Base-by-base conservation (phyloP, 2,113 vertebrate species). In the Protobothrops mucrosquamatus region DNA sequence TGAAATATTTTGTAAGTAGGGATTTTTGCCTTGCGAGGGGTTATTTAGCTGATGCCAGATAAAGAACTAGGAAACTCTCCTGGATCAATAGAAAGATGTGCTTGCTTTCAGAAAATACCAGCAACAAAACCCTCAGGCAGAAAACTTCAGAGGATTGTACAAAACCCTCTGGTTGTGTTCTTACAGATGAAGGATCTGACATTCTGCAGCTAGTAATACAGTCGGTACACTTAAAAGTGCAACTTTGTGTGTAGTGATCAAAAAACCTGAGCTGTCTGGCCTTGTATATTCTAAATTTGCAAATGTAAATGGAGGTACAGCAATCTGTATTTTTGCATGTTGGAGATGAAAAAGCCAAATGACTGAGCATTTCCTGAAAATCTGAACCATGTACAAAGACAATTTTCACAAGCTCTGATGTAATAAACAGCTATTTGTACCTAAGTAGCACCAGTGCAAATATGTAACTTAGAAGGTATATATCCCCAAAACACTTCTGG, bases 1-100 rank as follows among this genome's bases (percentile, higher is more conserved):
- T 29, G 88, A 95, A 87, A 89, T 94, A 90, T 97, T 97, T 96
- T 95, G 93, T 85, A 96, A 95, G 91, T 34, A 0, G 88, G 88
- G 24, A 0, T 92, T 96, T 97, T 92, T 93, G 57, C 24, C 85
- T 91, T 48, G 81, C 74, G 52, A 92, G 0, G 59, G 89, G 86
- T 95, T 95, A 94, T 2, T 95, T 95, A 20, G 56, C 20, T 43
- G 39, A 54, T 81, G 91, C 92, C 1, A 89, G 57, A 57, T 14
- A 90, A 87, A 87, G 23, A 29, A 29, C 18, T n/a, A 3, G 39
- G 88, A 90, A 92, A 55, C 87, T 23, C 51, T 54, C 26, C 85
- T 10, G 59, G 74, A 23, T 11, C 89, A 56, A 56, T 91, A 87
- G 55, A 93, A 92, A 93, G 69, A 43, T 54, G 29, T 39, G 11